Evolutionary conservation across 1,140 invertebrate genomes (phyloP), one percentile per base, ranked within the genome.

Genomic region (Thaumatotibia leucotreta): DNA sequence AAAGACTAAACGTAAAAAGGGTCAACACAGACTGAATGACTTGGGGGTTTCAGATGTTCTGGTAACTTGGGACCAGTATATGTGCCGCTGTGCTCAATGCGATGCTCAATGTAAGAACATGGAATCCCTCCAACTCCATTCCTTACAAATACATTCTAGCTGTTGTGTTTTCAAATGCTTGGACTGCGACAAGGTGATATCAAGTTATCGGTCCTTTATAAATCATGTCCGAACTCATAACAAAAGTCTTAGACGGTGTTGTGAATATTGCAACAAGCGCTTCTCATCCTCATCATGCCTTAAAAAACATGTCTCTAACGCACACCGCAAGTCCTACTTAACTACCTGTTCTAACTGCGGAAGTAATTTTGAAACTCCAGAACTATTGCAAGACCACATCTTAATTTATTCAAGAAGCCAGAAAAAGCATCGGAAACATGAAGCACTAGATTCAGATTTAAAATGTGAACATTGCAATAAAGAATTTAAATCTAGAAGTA

Each of bases 101-200:
- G 86, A 91, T 65, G 84, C 86, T 1, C 77, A 83, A 10, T 91
- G 86, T 64, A 83, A 85, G 63, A 88, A 80, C 35, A 76, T 91
- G 10, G 65, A 77, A 9, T 83, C 80, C 1, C 54, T 91, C 54
- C 75, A 86, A 52, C 69, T 89, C 0, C 88, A 91, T 68, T 83
- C 86, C 0, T 11, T 88, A 20, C 79, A 91, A 73, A 91, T 86
- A 63, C 88, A 89, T 64, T 71, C 77, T 0, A 67, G 70, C 2
- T 91, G 88, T 33, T 88, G 82, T 61, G 35, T 70, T 4, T 89
- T 86, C 49, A 89, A 89, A 70, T 91, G 88, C 68, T 63, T 76
- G 0, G 82, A 85, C 4, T 91, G 88, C 33, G 68, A 70, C 20
- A 86, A 88, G 67, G 76, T 84, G 0, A 66, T 83, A 4, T 66